Percentiles rank a stretch among this genome's conserved stretches.
These are phyloP conservation scores for Endotricha flammealis DNA, from an alignment of 2,888 invertebrate species.

Conservation along the genomic window DNA sequence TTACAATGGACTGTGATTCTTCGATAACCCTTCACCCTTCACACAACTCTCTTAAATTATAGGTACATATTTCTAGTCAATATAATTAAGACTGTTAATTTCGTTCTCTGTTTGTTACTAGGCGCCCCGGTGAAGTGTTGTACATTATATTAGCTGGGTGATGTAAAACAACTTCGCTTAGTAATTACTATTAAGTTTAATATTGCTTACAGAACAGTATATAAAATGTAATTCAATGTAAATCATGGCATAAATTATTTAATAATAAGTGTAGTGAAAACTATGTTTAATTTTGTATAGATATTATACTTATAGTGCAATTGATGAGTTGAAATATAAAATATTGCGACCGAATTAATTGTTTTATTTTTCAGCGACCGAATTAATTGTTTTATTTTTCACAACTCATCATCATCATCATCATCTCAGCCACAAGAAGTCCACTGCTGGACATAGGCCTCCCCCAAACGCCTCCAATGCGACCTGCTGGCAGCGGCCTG, in stretches of 20 bases:
- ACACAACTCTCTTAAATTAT: constrained; percentile 18
- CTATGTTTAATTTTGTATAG: constrained; percentile 70
- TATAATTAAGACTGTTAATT: constrained; percentile 45
- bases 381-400: no score
- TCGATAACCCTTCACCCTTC: constrained; percentile 11
- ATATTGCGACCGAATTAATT: constrained; percentile 46
- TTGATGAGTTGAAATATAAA: constrained; percentile 74
- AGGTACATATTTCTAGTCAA: constrained; percentile 39
- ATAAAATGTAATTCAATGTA: constrained; percentile 32
- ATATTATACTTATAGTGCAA: constrained; percentile 53
- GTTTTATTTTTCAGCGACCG: no score
- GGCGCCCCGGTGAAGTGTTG: constrained; percentile 50
- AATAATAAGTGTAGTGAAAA: constrained; percentile 56
- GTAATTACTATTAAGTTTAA: constrained; percentile 23
- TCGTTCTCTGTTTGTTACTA: constrained; percentile 24
- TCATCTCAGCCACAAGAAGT: no score
- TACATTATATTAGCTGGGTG: constrained; percentile 74
- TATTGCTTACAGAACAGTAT: constrained; percentile 29
- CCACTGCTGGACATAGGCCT: no score
- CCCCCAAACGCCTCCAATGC: no score
- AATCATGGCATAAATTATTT: constrained; percentile 44
- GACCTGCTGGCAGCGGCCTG: no score
- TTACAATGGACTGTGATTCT: constrained; percentile 30
- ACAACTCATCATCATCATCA: no score
- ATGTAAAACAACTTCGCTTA: constrained; percentile 64